Evolutionary conservation across 2,113 vertebrate species (phyloP).

Genomic region (Riparia riparia): DNA sequence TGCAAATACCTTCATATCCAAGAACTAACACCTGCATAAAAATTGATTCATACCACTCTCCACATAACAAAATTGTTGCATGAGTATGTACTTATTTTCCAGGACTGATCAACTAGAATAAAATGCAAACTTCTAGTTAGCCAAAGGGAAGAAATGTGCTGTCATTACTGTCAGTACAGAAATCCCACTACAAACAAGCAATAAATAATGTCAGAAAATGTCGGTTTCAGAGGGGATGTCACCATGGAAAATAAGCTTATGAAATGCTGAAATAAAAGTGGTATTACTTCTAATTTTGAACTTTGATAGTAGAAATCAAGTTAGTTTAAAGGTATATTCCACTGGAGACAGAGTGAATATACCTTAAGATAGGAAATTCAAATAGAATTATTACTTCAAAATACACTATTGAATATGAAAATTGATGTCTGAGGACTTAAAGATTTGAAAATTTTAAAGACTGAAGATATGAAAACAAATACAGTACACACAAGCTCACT

Average conservation of each 20-base stretch:
- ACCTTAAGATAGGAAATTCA: neutral
- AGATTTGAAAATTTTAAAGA: neutral
- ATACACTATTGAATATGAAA: neutral
- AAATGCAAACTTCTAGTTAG: constrained; percentile 11
- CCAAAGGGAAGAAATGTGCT: constrained; percentile 3
- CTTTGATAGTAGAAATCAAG: neutral
- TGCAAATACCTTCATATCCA: constrained; percentile 39
- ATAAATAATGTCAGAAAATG: constrained; percentile 36
- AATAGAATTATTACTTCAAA: neutral
- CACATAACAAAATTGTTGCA: neutral
- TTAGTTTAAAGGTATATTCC: neutral
- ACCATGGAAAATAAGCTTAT: constrained; percentile 36
- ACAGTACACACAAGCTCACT: neutral
- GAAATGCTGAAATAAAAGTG: neutral
- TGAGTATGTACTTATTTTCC: constrained; percentile 11
- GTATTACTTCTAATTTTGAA: neutral
- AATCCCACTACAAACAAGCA: constrained; percentile 15
- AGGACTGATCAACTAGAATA: constrained; percentile 19
- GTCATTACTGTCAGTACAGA: constrained; percentile 23
- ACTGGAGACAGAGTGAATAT: neutral
- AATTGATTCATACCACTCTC: constrained; percentile 26
- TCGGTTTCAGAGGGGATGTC: constrained; percentile 10
- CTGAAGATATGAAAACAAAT: neutral
- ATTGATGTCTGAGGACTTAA: neutral
- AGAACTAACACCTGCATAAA: constrained; percentile 44